Evolutionary conservation across 92 coral and sea anemone species (phyloP).

Genomic region (Chrysogorgia sp.): DNA sequence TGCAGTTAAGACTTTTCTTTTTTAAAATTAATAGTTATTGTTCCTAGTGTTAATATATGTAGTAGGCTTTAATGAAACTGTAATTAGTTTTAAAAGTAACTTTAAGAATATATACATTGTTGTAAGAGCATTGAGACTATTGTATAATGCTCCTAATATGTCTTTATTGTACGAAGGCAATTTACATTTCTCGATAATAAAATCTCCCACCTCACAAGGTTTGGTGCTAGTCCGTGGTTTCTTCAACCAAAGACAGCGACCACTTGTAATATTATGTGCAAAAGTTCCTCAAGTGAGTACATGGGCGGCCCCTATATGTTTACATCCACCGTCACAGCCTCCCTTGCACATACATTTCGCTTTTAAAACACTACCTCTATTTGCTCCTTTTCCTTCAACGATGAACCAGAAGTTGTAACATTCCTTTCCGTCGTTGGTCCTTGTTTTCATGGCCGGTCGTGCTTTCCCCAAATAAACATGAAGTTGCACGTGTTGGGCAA

Average conservation of each 20-base stretch:
- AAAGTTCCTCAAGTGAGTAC: neutral
- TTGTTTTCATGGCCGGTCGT: no score
- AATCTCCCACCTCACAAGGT: conserved; percentile 50
- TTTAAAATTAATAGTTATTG: no score
- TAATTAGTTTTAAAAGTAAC: no score
- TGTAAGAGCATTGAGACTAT: no score
- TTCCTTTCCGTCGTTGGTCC: conserved; percentile 18
- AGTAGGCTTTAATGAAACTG: no score
- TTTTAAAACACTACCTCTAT: conserved; percentile 20
- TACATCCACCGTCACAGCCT: conserved; percentile 8
- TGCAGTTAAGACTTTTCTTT: no score
- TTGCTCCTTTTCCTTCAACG: conserved; percentile 19
- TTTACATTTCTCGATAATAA: conserved; percentile 42
- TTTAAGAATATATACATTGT: no score
- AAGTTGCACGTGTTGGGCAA: no score
- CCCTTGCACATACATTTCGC: neutral
- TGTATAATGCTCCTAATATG: no score
- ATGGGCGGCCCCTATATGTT: conserved; percentile 9
- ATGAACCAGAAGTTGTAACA: conserved; percentile 11
- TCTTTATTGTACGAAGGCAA: conserved; percentile 50
- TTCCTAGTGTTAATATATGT: no score
- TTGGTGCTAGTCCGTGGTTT: conserved; percentile 37
- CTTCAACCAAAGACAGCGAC: neutral
- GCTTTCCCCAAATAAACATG: no score
- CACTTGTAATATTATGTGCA: conserved; percentile 2